phyloP scores from a whole-genome alignment of 2,113 vertebrate genomes.

The Oreocharis arfaki region DNA sequence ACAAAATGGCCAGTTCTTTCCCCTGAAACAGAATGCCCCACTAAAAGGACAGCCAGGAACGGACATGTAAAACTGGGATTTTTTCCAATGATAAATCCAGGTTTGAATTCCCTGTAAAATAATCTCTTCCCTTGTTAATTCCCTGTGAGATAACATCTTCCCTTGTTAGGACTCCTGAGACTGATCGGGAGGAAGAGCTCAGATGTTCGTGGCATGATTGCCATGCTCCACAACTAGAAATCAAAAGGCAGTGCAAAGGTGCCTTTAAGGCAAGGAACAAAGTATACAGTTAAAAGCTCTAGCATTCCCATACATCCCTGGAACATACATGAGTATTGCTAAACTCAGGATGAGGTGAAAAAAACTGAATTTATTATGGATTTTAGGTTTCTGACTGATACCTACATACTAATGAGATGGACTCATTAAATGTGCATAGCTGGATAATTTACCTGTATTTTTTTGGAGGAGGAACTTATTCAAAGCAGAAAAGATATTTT shows the following conservation, averaged over 20 bases:
- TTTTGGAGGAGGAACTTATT: background rate
- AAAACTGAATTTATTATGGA: background rate
- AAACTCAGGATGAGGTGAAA: background rate
- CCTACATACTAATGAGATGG: background rate
- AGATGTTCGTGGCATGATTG: background rate
- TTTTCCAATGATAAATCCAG: background rate
- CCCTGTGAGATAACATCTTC: background rate
- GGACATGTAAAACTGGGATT: background rate
- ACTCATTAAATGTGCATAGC: background rate
- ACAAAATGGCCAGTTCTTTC: background rate
- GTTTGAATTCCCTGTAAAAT: background rate
- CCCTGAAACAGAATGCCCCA: background rate
- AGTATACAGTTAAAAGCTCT: background rate
- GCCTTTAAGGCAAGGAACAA: background rate
- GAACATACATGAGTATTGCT: background rate
- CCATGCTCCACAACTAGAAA: background rate
- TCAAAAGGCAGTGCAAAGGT: background rate
- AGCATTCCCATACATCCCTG: background rate
- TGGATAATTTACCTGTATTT: background rate
- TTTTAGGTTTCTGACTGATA: background rate
- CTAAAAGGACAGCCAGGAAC: background rate
- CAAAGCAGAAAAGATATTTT: background rate
- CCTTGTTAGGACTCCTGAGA: background rate
- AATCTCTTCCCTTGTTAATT: background rate
- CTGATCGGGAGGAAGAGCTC: background rate